Evolutionary conservation across 2,888 invertebrate genomes (phyloP).

Genomic region (Psylliodes chrysocephalus): DNA sequence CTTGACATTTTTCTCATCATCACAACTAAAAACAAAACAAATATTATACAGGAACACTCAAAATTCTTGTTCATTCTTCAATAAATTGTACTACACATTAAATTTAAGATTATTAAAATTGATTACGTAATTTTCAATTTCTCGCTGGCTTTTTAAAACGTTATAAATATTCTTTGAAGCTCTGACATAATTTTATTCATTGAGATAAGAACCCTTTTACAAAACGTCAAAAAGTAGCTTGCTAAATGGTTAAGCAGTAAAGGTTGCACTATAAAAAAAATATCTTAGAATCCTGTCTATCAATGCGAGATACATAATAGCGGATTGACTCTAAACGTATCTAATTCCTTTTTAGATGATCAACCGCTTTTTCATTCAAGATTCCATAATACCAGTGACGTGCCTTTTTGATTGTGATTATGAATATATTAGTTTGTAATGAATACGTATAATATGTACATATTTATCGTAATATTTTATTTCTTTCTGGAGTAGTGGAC

Average conservation of each 20-base stretch:
- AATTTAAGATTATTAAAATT: too few species aligned
- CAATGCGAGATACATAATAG: slow-evolving; percentile 59
- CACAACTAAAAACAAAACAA: too few species aligned
- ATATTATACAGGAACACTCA: too few species aligned
- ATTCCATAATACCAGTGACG: slow-evolving; percentile 31
- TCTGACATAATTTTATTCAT: slow-evolving; percentile 23
- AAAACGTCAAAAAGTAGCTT: slow-evolving; percentile 54
- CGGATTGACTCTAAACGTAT: slow-evolving; percentile 63
- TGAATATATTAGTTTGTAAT: too few species aligned
- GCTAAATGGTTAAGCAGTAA: slow-evolving; percentile 59
- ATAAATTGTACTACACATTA: too few species aligned
- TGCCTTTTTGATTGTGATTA: neutral
- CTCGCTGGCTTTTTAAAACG: neutral
- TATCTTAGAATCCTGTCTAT: slow-evolving; percentile 61
- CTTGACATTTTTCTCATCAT: too few species aligned
- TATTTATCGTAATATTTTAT: too few species aligned
- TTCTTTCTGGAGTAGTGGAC: too few species aligned
- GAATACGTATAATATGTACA: too few species aligned
- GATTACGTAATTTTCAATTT: neutral
- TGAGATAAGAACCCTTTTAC: slow-evolving; percentile 40
- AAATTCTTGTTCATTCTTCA: too few species aligned
- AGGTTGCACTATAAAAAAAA: slow-evolving; percentile 44
- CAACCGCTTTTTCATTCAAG: slow-evolving; percentile 39
- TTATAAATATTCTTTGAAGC: neutral
- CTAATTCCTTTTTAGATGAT: slow-evolving; percentile 59